A percentile compares a stretch with the other conserved stretches of the same genome.
phyloP scores from a whole-genome alignment of 2,797 vertebrate genomes.

The Sebastolobus alascanus region DNA sequence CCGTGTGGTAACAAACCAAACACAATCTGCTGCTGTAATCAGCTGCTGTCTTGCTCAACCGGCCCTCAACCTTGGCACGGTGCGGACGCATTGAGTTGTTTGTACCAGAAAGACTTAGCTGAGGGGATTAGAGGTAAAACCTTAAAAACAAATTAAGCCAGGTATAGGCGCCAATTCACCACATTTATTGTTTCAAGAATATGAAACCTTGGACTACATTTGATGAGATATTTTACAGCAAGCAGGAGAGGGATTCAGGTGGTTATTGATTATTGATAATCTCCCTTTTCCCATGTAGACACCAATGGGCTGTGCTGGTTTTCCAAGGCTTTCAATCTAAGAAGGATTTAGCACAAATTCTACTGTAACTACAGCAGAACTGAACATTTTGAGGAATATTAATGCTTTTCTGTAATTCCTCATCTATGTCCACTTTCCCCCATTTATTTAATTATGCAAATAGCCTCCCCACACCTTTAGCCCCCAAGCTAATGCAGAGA shows the following conservation, averaged over 20 bases:
- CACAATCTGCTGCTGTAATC: constrained; percentile 49
- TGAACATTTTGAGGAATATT: neutral
- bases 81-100: constrained; percentile 31
- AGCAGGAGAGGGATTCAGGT: neutral
- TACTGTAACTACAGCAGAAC: neutral
- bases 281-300: constrained; percentile 1
- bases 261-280: constrained; percentile 8
- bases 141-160: constrained; percentile 44
- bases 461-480: neutral
- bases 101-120: constrained; percentile 46
- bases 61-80: constrained; percentile 20
- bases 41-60: constrained; percentile 52
- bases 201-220: constrained; percentile 24
- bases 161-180: constrained; percentile 11
- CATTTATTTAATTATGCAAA: neutral
- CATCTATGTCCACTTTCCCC: neutral
- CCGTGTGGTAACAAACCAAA: constrained; percentile 33
- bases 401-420: neutral
- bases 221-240: neutral
- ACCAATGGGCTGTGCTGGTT: constrained; percentile 16
- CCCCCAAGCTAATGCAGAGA: neutral
- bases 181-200: constrained; percentile 27
- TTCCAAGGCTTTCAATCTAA: constrained; percentile 22
- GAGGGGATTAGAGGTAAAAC: constrained; percentile 47
- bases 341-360: constrained; percentile 38